phyloP scores from a whole-genome alignment of 2,888 invertebrate species.

The Ormia ochracea region DNA sequence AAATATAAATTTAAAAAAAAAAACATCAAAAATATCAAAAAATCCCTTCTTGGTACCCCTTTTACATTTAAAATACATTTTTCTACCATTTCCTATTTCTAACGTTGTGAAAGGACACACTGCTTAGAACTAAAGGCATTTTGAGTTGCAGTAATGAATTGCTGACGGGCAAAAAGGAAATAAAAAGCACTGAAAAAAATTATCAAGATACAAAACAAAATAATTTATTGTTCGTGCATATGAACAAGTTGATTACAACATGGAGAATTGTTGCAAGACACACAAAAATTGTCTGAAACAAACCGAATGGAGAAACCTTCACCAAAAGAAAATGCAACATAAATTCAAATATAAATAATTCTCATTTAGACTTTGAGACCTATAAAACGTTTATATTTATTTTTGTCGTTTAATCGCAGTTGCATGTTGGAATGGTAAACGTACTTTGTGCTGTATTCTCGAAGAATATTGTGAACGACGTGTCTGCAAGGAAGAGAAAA shows the following conservation, averaged over 20 bases:
- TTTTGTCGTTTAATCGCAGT: constrained; percentile 31
- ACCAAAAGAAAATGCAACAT: not conserved
- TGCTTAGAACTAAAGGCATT: too few species aligned
- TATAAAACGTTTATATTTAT: constrained; percentile 21
- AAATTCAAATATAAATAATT: constrained; percentile 24
- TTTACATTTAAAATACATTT: too few species aligned
- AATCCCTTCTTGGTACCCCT: too few species aligned
- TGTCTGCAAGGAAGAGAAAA: not conserved
- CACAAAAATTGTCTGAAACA: constrained; percentile 11
- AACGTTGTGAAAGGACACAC: too few species aligned
- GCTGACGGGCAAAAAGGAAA: too few species aligned
- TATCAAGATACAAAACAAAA: constrained; percentile 20
- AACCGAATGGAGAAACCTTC: not conserved
- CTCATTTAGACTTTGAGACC: constrained; percentile 18
- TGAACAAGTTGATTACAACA: constrained; percentile 53
- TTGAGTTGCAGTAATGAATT: too few species aligned
- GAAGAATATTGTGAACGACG: not conserved
- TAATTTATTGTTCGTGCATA: constrained; percentile 45
- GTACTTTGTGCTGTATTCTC: not conserved
- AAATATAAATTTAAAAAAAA: too few species aligned
- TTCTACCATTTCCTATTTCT: too few species aligned
- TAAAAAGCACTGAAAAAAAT: not conserved
- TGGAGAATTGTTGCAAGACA: constrained; percentile 34
- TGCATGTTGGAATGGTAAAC: constrained; percentile 12
- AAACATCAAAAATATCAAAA: too few species aligned